Conservation (phyloP, 2,888 invertebrate genomes). For the Drosophila seclusa region DNA sequence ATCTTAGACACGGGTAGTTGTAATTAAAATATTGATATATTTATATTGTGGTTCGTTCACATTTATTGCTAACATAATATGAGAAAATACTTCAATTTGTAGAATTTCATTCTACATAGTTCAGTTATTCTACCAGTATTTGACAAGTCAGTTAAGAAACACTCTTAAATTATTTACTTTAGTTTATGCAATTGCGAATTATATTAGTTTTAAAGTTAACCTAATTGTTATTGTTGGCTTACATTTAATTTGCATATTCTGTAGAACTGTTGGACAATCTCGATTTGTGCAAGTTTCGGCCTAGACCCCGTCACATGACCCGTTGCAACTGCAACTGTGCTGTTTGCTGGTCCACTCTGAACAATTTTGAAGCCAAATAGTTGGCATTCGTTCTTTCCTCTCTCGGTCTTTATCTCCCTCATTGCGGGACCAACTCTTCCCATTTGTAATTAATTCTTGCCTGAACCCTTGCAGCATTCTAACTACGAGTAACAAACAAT, state of each 20-base stretch:
- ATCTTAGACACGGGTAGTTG: neutral
- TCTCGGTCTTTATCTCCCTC: neutral
- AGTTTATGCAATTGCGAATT: neutral
- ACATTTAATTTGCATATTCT: conserved; percentile 1
- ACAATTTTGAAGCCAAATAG: conserved; percentile 9
- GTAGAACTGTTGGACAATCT: neutral
- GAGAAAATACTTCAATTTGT: neutral
- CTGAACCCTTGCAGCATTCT: conserved; percentile 11
- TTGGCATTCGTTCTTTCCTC: neutral
- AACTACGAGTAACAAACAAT: conserved; percentile 21
- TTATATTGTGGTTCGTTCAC: neutral
- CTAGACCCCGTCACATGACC: neutral
- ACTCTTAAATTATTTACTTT: neutral
- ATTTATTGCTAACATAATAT: neutral
- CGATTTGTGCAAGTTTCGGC: conserved; percentile 3
- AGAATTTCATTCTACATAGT: neutral
- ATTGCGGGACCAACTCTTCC: conserved; percentile 1
- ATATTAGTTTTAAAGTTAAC: neutral
- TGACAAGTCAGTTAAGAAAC: neutral
- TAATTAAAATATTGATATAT: neutral
- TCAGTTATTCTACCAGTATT: neutral
- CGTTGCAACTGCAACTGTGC: conserved; percentile 3
- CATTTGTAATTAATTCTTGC: conserved; percentile 53
- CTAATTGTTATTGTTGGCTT: neutral
- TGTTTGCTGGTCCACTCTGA: neutral